Percentiles rank a stretch among this genome's conserved stretches.
Conservation (phyloP, 2,113 vertebrate genomes). For the Origma solitaria region DNA sequence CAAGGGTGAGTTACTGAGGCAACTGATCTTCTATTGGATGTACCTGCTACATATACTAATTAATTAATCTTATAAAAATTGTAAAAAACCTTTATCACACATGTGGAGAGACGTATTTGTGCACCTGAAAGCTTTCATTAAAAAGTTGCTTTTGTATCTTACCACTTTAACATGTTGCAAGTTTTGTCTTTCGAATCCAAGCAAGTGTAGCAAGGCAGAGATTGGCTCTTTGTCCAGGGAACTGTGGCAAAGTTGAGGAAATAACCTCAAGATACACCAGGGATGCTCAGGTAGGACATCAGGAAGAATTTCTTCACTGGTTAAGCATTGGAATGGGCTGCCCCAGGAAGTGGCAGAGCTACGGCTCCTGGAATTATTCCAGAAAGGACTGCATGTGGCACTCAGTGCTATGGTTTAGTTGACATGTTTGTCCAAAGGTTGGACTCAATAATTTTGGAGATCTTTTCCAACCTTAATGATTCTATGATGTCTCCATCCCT, state of each 20-base stretch:
- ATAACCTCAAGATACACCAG: background rate
- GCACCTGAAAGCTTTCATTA: background rate
- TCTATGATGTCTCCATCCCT: background rate
- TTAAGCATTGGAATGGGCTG: background rate
- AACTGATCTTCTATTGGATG: background rate
- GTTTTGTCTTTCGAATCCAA: background rate
- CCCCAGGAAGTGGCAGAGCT: background rate
- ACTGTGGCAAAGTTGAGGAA: background rate
- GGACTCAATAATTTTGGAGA: background rate
- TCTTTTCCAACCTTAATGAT: background rate
- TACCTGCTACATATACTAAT: background rate
- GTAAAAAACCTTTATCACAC: rapidly evolving
- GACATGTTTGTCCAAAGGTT: background rate
- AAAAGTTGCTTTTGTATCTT: background rate
- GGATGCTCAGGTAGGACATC: background rate
- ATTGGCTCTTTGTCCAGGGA: background rate
- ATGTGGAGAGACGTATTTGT: background rate
- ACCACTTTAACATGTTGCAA: background rate
- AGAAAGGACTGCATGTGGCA: rapidly evolving
- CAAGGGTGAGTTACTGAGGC: background rate
- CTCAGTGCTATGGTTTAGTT: background rate
- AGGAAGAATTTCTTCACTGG: background rate
- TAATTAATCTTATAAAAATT: background rate
- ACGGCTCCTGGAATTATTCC: background rate
- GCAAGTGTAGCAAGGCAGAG: background rate